phyloP scores from a whole-genome alignment of 2,113 vertebrate species.

The Corynorhinus townsendii region DNA sequence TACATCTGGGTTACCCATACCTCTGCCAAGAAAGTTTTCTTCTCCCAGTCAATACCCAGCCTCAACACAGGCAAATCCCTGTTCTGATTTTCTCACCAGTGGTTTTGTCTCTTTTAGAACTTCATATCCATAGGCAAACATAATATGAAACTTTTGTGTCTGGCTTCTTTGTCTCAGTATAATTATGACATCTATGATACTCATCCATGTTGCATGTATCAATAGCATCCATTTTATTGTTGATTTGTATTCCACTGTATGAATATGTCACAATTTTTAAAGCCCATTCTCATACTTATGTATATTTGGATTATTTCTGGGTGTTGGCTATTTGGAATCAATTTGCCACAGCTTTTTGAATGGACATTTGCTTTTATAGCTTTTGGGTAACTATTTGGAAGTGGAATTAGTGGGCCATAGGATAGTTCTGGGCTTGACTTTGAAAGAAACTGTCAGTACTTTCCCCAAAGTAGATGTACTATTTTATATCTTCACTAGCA shows the following conservation, averaged over 20 bases:
- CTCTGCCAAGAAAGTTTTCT: background rate
- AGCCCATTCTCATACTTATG: background rate
- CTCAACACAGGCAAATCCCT: background rate
- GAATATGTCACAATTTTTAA: background rate
- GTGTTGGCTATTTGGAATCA: background rate
- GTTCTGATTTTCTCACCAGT: background rate
- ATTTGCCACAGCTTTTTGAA: background rate
- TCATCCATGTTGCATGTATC: background rate
- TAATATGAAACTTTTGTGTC: background rate
- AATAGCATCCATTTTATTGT: background rate
- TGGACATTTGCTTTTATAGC: constrained; percentile 13
- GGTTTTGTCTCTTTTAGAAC: background rate
- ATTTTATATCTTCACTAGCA: background rate
- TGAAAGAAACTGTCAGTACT: background rate
- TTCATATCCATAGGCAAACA: background rate
- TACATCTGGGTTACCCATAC: background rate
- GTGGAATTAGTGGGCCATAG: background rate
- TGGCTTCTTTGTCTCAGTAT: background rate
- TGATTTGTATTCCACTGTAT: background rate
- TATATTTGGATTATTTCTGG: background rate
- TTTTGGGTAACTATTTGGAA: background rate
- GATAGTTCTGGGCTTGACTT: background rate
- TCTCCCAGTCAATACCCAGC: background rate
- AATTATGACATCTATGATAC: background rate
- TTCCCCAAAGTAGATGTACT: background rate